Conservation (phyloP, 2,888 invertebrate species). For the Chelonus formosanus region DNA sequence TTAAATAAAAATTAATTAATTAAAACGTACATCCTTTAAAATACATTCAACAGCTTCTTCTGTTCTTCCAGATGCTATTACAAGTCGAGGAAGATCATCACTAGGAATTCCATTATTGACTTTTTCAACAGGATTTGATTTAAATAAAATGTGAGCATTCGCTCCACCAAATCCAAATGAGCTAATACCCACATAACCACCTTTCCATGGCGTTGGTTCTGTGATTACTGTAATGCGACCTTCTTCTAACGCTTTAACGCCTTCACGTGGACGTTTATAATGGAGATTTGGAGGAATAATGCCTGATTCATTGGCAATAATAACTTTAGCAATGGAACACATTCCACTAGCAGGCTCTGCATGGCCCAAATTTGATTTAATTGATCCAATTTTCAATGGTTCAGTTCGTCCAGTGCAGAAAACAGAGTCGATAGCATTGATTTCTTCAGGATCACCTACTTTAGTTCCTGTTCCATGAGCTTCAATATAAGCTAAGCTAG, state of each 20-base stretch:
- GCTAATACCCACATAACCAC: conserved; percentile 81
- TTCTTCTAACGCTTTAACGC: conserved; percentile 71
- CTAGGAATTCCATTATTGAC: conserved; percentile 71
- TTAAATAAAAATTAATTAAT: not conserved
- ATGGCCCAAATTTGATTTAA: conserved; percentile 95
- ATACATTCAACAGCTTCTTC: conserved; percentile 77
- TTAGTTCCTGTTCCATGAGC: conserved; percentile 81
- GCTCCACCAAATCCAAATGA: conserved; percentile 95
- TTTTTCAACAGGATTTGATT: conserved; percentile 71
- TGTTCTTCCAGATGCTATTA: conserved; percentile 81
- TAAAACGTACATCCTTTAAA: conserved; percentile 69
- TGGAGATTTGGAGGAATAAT: conserved; percentile 88
- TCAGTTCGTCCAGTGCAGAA: conserved; percentile 79
- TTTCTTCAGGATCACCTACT: conserved; percentile 93
- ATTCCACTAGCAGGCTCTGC: conserved; percentile 87
- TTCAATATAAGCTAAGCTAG: conserved; percentile 71
- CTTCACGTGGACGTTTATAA: conserved; percentile 72
- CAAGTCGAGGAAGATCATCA: conserved; percentile 77
- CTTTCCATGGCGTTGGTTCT: conserved; percentile 75
- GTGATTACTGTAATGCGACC: conserved; percentile 78
- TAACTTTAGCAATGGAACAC: conserved; percentile 82
- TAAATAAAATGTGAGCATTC: conserved; percentile 78
- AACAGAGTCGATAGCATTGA: conserved; percentile 81
- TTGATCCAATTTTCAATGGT: conserved; percentile 85
- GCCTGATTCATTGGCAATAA: conserved; percentile 83